These are phyloP conservation scores for Valencia hispanica DNA, from an alignment of 2,797 vertebrate species.

Conservation along the genomic window DNA sequence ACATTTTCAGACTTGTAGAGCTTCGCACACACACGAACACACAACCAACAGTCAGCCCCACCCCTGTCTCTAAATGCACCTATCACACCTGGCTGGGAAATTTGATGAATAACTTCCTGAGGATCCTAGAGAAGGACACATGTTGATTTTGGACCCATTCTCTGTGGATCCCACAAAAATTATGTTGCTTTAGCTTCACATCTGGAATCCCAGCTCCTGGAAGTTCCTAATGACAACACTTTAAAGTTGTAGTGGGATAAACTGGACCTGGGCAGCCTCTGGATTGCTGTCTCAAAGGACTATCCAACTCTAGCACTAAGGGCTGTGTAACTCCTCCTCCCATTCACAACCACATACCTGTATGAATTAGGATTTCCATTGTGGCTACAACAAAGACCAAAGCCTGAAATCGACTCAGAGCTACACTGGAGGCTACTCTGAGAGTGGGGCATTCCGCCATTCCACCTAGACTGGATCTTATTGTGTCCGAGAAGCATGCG, in stretches of 20 bases:
- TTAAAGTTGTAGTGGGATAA: neutral
- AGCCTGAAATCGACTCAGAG: conserved; percentile 1
- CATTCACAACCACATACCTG: neutral
- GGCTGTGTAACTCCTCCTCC: conserved; percentile 13
- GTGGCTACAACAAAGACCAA: conserved; percentile 8
- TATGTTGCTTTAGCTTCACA: neutral
- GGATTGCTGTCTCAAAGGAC: neutral
- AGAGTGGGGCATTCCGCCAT: neutral
- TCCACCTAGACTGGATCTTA: conserved; percentile 2
- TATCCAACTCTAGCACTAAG: conserved; percentile 9
- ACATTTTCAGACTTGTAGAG: no score
- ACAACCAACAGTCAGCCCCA: no score
- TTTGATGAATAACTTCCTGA: neutral
- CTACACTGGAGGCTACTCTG: neutral
- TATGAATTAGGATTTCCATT: conserved; percentile 17
- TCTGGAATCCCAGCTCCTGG: neutral
- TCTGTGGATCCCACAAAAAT: neutral
- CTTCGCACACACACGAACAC: no score
- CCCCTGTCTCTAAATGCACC: neutral
- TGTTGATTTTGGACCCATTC: neutral
- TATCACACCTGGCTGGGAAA: neutral
- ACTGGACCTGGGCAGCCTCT: conserved; percentile 9
- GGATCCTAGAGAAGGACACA: neutral
- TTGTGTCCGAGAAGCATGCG: conserved; percentile 2
- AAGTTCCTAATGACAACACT: neutral